Conservation (phyloP, 2,888 invertebrate species). For the Gari tellinella region DNA sequence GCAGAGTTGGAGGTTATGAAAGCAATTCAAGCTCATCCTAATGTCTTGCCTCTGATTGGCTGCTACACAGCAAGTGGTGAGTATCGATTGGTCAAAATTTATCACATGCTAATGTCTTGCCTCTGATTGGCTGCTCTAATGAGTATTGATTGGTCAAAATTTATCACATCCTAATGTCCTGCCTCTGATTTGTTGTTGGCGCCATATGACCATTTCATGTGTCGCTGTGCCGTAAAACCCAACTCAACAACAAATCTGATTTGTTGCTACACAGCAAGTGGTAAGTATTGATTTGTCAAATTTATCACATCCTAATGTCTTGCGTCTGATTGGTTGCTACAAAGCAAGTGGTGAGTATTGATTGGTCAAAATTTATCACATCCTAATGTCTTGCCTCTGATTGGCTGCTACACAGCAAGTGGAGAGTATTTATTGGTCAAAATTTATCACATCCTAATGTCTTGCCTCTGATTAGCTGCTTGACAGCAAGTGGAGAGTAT, state of each 20-base stretch:
- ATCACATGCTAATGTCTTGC: conserved; percentile 75
- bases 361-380: too few relatives aligned
- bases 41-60: conserved; percentile 76
- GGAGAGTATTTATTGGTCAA: too few relatives aligned
- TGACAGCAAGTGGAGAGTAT: too few relatives aligned
- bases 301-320: conserved; percentile 76
- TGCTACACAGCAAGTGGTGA: conserved; percentile 79
- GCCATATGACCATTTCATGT: too few relatives aligned
- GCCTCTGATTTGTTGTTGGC: too few relatives aligned
- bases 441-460: conserved; percentile 78
- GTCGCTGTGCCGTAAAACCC: too few relatives aligned
- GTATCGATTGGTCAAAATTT: too few relatives aligned
- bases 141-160: too few relatives aligned
- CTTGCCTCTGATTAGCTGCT: too few relatives aligned
- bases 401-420: conserved; percentile 79
- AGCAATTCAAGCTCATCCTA: conserved; percentile 75
- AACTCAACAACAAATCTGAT: too few relatives aligned
- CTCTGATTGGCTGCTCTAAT: conserved; percentile 78
- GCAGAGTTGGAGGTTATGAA: conserved; percentile 79
- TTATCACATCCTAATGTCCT: conserved; percentile 77
- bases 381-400: conserved; percentile 73
- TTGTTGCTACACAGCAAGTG: too few relatives aligned
- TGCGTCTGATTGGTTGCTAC: conserved; percentile 77
- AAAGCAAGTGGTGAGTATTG: conserved; percentile 76
- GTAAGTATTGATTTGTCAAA: too few relatives aligned